Evolutionary conservation across 2,113 vertebrate species (phyloP).

Genomic region (Paedocypris sp.): DNA sequence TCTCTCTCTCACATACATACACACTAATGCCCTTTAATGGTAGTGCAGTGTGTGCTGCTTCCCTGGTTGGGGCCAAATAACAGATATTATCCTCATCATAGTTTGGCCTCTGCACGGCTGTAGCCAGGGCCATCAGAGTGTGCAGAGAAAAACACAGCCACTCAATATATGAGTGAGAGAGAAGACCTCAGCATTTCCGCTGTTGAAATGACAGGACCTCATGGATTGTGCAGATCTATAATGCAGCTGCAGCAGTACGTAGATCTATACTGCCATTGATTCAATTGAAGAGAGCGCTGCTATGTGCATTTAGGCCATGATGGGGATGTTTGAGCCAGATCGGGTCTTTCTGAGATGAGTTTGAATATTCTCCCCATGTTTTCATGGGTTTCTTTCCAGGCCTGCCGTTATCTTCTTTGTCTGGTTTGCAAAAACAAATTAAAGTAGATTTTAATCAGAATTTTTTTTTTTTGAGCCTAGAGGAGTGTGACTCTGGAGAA

Average conservation of each 20-base stretch:
- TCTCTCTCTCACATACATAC: slow-evolving; percentile 23
- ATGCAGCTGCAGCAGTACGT: slow-evolving; percentile 8
- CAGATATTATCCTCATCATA: slow-evolving; percentile 40
- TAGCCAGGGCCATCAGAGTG: slow-evolving; percentile 26
- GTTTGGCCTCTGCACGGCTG: slow-evolving; percentile 31
- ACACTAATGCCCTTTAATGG: slow-evolving; percentile 36
- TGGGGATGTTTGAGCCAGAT: no score
- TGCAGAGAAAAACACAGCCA: slow-evolving; percentile 24
- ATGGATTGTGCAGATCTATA: slow-evolving; percentile 31
- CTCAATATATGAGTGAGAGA: slow-evolving; percentile 24
- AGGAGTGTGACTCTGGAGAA: no score
- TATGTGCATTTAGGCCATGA: neutral
- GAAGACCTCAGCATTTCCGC: slow-evolving; percentile 18
- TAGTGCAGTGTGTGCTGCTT: slow-evolving; percentile 25
- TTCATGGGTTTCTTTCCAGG: no score
- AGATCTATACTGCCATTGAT: slow-evolving; percentile 25
- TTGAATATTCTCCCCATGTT: no score
- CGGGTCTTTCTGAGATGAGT: no score
- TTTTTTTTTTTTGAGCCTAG: no score
- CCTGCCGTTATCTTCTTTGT: no score
- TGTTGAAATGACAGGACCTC: slow-evolving; percentile 21
- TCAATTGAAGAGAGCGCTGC: slow-evolving; percentile 7
- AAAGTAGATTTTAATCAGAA: no score
- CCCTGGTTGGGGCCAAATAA: slow-evolving; percentile 32
- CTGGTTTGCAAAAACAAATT: no score